These are phyloP conservation scores for Coregonus ussuriensis DNA, from an alignment of 2,797 vertebrate genomes.

Conservation along the genomic window DNA sequence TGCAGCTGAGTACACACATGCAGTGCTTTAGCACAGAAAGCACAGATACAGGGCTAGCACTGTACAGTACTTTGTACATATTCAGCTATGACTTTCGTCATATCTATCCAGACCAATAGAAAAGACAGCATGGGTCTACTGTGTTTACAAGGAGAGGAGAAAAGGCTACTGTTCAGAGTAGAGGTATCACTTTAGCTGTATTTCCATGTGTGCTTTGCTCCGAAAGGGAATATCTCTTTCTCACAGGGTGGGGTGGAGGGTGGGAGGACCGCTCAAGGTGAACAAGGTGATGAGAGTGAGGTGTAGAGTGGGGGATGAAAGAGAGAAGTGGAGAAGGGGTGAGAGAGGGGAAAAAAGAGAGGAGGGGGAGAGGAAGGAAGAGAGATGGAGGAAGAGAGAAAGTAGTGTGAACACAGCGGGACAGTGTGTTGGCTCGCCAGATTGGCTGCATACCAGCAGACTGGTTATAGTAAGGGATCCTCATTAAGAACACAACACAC, in stretches of 20 bases:
- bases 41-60: background rate
- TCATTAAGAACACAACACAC: constrained; percentile 1
- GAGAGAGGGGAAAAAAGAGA: background rate
- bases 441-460: constrained; percentile 20
- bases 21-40: constrained; percentile 37
- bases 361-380: background rate
- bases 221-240: constrained; percentile 57
- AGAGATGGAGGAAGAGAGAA: background rate
- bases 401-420: constrained; percentile 22
- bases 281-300: constrained; percentile 56
- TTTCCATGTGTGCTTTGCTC: constrained; percentile 13
- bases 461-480: constrained; percentile 15
- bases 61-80: constrained; percentile 30
- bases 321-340: background rate
- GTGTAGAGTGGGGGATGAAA: background rate
- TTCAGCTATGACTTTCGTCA: constrained; percentile 68
- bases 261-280: background rate
- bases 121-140: constrained; percentile 1
- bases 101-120: constrained; percentile 33
- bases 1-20: constrained; percentile 36
- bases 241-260: constrained; percentile 15
- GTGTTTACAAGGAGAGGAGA: background rate
- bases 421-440: constrained; percentile 5
- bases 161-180: constrained; percentile 46
- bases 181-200: constrained; percentile 18